Evolutionary conservation across 2,113 vertebrate species (phyloP).

Genomic region (Platysternon megacephalum): DNA sequence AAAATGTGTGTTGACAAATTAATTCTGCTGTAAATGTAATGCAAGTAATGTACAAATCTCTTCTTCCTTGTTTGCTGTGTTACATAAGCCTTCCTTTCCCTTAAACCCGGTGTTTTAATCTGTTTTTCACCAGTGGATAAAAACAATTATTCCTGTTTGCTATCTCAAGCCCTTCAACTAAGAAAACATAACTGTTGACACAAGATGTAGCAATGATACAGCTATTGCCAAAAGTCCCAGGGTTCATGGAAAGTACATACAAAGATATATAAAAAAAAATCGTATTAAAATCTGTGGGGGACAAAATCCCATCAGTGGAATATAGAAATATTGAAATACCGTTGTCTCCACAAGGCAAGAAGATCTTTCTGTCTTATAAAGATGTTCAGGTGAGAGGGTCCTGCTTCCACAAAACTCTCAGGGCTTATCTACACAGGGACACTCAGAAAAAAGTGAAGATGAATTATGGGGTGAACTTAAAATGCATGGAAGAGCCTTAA

Average conservation of each 20-base stretch:
- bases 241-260: neutral
- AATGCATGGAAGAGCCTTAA: neutral
- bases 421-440: neutral
- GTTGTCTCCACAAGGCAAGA: neutral
- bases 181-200: conserved; percentile 29
- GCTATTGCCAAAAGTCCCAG: neutral
- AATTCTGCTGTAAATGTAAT: conserved; percentile 19
- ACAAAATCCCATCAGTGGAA: neutral
- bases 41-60: neutral
- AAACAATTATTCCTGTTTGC: conserved; percentile 36
- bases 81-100: conserved; percentile 38
- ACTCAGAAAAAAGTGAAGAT: neutral
- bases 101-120: neutral
- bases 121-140: neutral
- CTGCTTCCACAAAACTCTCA: neutral
- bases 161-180: conserved; percentile 13
- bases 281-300: neutral
- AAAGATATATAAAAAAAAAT: neutral
- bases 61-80: conserved; percentile 45
- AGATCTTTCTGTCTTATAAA: neutral
- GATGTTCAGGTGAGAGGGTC: neutral
- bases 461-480: neutral
- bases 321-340: neutral
- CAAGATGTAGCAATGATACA: conserved; percentile 21
- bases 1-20: conserved; percentile 17